Conservation (phyloP, 2,888 invertebrate genomes). For the Aphidius colemani region DNA sequence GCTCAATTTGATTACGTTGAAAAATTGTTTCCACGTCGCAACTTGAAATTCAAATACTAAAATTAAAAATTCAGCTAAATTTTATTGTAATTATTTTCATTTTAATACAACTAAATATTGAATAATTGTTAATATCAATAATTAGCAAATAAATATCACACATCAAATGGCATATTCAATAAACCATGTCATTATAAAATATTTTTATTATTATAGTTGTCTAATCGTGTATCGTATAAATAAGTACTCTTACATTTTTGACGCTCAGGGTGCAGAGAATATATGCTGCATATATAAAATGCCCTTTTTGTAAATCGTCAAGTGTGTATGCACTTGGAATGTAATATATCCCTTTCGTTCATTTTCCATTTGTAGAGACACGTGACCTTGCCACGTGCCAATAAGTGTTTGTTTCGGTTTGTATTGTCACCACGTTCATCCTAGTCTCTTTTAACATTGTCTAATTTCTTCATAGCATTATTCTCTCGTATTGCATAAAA, state of each 20-base stretch:
- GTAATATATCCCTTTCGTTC: conserved; percentile 56
- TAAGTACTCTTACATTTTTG: neutral
- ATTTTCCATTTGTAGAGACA: conserved; percentile 61
- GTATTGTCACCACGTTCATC: conserved; percentile 59
- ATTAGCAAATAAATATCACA: no score
- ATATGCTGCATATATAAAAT: conserved; percentile 27
- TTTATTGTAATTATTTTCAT: neutral
- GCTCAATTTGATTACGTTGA: no score
- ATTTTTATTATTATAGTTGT: conserved; percentile 4
- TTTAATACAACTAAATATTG: neutral
- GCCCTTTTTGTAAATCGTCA: conserved; percentile 43
- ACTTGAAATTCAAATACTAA: no score
- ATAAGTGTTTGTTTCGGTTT: conserved; percentile 61
- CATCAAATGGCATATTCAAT: no score
- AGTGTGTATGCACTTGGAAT: conserved; percentile 59
- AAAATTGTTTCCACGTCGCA: no score
- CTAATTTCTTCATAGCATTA: neutral
- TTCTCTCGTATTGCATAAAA: no score
- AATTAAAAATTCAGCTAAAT: no score
- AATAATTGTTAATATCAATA: no score
- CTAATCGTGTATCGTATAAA: neutral
- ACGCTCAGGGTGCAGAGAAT: conserved; percentile 12
- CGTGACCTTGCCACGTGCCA: conserved; percentile 62
- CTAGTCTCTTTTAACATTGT: conserved; percentile 10
- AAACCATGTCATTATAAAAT: no score